Percentiles rank a stretch among this genome's conserved stretches.
Evolutionary conservation across 2,888 invertebrate species (phyloP).

Genomic region (Synanthedon vespiformis): DNA sequence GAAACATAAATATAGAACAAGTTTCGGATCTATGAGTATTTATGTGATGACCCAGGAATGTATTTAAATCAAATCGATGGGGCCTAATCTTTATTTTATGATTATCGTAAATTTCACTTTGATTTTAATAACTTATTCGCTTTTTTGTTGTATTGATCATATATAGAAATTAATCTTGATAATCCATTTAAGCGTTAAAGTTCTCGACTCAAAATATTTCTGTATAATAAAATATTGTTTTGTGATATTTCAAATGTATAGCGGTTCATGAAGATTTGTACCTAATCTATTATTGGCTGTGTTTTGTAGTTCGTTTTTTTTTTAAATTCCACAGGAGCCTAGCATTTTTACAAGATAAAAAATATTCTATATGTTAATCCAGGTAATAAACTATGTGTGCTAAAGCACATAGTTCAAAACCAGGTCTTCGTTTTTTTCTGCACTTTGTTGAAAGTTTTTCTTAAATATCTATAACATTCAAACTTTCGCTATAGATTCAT

Average conservation of each 20-base stretch:
- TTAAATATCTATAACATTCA: no score
- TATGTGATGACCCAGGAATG: conserved; percentile 39
- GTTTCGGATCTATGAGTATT: conserved; percentile 40
- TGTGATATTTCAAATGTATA: conserved; percentile 11
- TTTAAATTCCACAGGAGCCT: no score
- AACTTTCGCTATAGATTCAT: no score
- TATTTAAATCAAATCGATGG: conserved; percentile 51
- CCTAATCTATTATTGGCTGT: background rate
- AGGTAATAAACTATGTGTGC: no score
- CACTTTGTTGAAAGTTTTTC: no score
- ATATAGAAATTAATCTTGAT: conserved; percentile 44
- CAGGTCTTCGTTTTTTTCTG: no score
- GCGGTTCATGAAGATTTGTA: conserved; percentile 7
- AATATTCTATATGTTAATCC: no score
- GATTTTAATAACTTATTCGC: conserved; percentile 65
- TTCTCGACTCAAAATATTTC: conserved; percentile 26
- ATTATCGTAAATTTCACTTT: conserved; percentile 61
- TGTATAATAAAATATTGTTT: conserved; percentile 12
- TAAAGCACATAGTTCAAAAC: no score
- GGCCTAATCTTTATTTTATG: conserved; percentile 61
- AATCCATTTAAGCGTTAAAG: conserved; percentile 31
- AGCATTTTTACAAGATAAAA: no score
- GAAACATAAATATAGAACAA: conserved; percentile 47
- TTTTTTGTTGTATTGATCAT: conserved; percentile 26
- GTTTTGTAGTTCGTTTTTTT: no score